Percentiles rank a stretch among this genome's conserved stretches.
These are phyloP conservation scores for Clunio marinus DNA, from an alignment of 2,888 invertebrate genomes.

Conservation along the genomic window DNA sequence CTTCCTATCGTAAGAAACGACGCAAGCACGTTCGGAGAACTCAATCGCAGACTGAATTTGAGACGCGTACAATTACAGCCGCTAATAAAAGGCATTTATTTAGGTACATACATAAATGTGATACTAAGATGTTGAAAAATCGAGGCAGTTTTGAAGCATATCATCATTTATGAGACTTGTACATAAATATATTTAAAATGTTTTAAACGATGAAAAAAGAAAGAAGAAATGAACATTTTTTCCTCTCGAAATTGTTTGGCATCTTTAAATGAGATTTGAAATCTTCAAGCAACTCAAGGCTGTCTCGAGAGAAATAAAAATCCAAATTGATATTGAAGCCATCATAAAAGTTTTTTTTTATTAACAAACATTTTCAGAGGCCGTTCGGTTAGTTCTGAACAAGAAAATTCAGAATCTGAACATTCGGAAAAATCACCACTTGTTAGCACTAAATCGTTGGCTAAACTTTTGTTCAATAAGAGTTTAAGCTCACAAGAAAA, in stretches of 20 bases:
- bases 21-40: conserved; percentile 61
- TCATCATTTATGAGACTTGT: background rate
- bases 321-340: background rate
- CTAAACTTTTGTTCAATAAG: conserved; percentile 69
- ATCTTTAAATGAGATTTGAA: too few species aligned
- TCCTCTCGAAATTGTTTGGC: background rate
- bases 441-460: conserved; percentile 67
- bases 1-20: conserved; percentile 49
- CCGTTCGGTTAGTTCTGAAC: conserved; percentile 61
- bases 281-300: too few species aligned
- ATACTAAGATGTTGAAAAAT: background rate
- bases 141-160: background rate
- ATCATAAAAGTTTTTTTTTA: background rate
- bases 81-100: conserved; percentile 62
- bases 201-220: too few species aligned
- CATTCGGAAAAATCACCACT: conserved; percentile 61
- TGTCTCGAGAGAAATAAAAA: too few species aligned
- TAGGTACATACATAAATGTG: conserved; percentile 47
- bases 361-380: conserved; percentile 47
- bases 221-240: too few species aligned
- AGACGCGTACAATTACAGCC: conserved; percentile 59
- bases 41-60: conserved; percentile 65
- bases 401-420: conserved; percentile 53
- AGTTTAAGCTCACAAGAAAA: conserved; percentile 49
- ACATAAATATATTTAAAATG: background rate